phyloP scores from a whole-genome alignment of 2,797 vertebrate species.

The Enteromius anoplus region DNA sequence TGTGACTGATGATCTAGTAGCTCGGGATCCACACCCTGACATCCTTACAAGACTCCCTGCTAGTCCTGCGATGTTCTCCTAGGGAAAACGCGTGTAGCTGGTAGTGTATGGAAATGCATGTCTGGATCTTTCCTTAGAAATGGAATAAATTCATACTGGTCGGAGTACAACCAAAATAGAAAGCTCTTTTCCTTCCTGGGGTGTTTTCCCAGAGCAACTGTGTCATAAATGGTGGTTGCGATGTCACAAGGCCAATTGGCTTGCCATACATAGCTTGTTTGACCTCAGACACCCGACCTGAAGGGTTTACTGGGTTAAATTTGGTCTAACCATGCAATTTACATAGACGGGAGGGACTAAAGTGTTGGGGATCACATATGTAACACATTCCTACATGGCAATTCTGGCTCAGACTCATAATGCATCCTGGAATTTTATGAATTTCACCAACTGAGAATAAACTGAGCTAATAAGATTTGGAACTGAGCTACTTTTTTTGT shows the following conservation, averaged over 20 bases:
- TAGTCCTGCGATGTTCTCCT: conserved; percentile 3
- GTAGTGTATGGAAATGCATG: conserved; percentile 46
- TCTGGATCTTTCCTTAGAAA: conserved; percentile 37
- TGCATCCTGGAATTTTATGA: conserved; percentile 3
- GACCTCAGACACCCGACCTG: conserved; percentile 29
- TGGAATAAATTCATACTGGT: conserved; percentile 31
- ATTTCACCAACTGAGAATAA: not conserved
- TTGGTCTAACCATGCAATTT: conserved; percentile 23
- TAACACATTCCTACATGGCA: conserved; percentile 17
- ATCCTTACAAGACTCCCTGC: conserved; percentile 25
- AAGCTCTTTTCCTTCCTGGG: conserved; percentile 47
- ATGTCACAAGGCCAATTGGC: conserved; percentile 9
- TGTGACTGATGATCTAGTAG: conserved; percentile 37
- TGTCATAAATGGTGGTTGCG: conserved; percentile 26
- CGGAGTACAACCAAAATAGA: conserved; percentile 40
- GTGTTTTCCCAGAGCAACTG: conserved; percentile 38
- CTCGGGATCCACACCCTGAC: conserved; percentile 9
- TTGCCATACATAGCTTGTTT: conserved; percentile 11
- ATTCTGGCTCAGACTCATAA: conserved; percentile 14
- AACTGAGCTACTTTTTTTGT: not conserved
- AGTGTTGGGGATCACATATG: not conserved
- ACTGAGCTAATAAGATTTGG: not conserved
- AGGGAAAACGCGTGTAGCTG: not conserved
- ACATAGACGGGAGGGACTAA: not conserved
- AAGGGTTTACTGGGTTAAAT: conserved; percentile 29